Evolutionary conservation across 2,113 vertebrate species (phyloP).

Genomic region (Vidua macroura): DNA sequence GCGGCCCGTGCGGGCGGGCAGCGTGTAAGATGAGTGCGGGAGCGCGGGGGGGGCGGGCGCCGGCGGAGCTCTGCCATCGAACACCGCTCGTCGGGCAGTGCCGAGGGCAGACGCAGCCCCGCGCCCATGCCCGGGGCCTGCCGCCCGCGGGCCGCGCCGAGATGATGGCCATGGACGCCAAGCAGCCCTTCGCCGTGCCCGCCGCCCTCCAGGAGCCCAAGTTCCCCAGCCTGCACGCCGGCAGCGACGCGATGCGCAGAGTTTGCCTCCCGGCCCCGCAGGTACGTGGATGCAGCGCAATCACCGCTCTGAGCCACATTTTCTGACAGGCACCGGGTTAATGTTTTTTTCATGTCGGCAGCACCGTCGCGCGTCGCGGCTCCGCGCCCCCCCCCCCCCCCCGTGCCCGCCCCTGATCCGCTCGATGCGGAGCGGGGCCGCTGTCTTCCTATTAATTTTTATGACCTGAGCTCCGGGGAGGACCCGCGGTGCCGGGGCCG

Average conservation of each 20-base stretch:
- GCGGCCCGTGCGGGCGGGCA: conserved; percentile 42
- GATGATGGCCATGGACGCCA: conserved; percentile 95
- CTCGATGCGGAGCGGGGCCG: conserved; percentile 84
- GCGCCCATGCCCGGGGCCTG: conserved; percentile 80
- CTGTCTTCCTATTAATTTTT: conserved; percentile 96
- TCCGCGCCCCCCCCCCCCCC: conserved; percentile 37
- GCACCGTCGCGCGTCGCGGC: conserved; percentile 71
- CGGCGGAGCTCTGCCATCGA: conserved; percentile 76
- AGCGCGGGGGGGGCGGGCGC: conserved; percentile 63
- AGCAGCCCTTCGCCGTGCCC: conserved; percentile 93
- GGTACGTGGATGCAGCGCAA: conserved; percentile 81
- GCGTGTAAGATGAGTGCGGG: conserved; percentile 83
- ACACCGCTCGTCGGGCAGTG: conserved; percentile 78
- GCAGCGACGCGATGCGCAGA: conserved; percentile 92
- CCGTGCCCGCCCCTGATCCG: conserved; percentile 74
- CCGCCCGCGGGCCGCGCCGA: conserved; percentile 74
- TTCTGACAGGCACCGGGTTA: conserved; percentile 76
- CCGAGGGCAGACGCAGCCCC: conserved; percentile 70
- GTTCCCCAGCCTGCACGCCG: conserved; percentile 85
- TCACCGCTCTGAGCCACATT: conserved; percentile 76
- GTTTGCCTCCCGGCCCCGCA: conserved; percentile 92
- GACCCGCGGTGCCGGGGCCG: conserved; percentile 84
- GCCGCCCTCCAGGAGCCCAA: conserved; percentile 89
- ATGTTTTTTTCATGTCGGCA: conserved; percentile 84
- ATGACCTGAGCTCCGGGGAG: conserved; percentile 93